Percentiles rank a stretch among this genome's conserved stretches.
Conservation (phyloP, 2,797 vertebrate species). For the Monodelphis domestica region DNA sequence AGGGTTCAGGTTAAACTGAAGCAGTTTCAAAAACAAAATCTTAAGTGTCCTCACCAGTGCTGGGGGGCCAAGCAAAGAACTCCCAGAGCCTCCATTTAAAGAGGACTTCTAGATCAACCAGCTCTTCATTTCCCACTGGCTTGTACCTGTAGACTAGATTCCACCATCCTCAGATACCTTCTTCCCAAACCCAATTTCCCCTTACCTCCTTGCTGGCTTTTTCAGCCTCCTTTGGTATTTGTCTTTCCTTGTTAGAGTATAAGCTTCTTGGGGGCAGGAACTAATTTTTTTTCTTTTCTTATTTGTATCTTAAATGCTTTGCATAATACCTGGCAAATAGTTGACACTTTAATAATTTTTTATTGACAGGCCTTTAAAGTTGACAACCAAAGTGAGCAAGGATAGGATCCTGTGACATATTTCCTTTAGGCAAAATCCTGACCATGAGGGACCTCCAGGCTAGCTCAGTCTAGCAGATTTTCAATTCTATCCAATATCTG, state of each 20-base stretch:
- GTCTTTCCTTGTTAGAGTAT: background rate
- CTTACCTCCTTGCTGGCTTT: background rate
- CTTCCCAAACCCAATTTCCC: too few species aligned
- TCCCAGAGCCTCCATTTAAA: background rate
- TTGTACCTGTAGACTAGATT: background rate
- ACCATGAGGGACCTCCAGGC: background rate
- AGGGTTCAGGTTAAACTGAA: background rate
- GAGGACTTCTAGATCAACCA: background rate
- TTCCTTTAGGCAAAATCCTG: background rate
- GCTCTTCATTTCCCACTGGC: background rate
- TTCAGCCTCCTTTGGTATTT: background rate
- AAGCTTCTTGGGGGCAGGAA: background rate
- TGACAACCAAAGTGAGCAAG: background rate
- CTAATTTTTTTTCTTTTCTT: background rate
- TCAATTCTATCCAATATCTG: background rate
- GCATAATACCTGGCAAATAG: background rate
- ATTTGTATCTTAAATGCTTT: background rate
- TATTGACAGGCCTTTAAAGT: background rate
- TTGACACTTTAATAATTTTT: background rate
- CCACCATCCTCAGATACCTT: too few species aligned
- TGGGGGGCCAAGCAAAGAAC: background rate
- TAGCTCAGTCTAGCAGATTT: background rate
- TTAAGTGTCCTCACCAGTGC: background rate
- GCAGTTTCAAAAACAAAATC: background rate
- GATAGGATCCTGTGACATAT: background rate